Conservation (phyloP, 2,113 vertebrate species). For the Cisticola juncidis region DNA sequence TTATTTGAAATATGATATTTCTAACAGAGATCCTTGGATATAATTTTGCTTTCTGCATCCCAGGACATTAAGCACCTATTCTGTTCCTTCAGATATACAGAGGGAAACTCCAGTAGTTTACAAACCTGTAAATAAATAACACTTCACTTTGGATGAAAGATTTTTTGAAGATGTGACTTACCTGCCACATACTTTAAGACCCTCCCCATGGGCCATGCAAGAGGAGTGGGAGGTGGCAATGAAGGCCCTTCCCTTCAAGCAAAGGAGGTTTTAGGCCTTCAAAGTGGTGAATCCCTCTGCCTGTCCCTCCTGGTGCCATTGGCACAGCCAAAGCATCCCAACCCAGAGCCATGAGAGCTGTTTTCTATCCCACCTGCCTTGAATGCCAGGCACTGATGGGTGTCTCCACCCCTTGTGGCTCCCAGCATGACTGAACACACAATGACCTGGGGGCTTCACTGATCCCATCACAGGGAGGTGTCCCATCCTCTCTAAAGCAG, state of each 20-base stretch:
- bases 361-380: neutral
- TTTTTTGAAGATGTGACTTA: neutral
- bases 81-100: neutral
- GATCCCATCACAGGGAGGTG: no score
- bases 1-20: neutral
- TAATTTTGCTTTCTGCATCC: neutral
- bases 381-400: neutral
- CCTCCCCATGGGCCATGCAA: neutral
- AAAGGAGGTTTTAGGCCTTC: neutral
- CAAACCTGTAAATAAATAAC: neutral
- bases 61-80: neutral
- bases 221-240: neutral
- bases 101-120: neutral
- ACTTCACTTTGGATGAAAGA: neutral
- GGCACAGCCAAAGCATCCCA: neutral
- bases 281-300: neutral
- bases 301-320: neutral
- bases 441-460: neutral
- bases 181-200: neutral
- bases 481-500: neutral
- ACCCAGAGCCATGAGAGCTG: rapidly evolving
- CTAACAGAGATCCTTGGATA: neutral
- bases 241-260: neutral
- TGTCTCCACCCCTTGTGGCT: neutral
- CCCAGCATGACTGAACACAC: neutral